A percentile compares a stretch with the other conserved stretches of the same genome.
Conservation (phyloP, 35 echinoderm and acorn worm species). For the Nesometra sesokonis region DNA sequence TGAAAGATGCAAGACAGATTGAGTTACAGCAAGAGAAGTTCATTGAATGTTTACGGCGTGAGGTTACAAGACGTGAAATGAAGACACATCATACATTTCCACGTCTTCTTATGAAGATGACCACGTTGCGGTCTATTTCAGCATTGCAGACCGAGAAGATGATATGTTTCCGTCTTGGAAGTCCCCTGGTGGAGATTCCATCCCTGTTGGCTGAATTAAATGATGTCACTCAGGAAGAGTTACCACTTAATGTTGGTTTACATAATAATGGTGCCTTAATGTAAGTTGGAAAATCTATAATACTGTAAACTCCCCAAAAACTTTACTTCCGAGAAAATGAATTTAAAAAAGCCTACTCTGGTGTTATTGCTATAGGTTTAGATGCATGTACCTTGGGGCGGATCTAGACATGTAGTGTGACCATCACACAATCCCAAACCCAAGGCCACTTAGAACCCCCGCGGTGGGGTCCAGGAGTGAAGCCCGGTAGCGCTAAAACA, state of each 20-base stretch:
- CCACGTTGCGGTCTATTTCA: neutral
- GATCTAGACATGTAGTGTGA: too few relatives aligned
- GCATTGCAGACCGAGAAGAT: conserved; percentile 7
- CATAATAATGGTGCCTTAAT: neutral
- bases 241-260: neutral
- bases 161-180: neutral
- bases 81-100: neutral
- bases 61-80: neutral
- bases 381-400: too few relatives aligned
- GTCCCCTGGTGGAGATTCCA: neutral
- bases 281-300: neutral
- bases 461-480: too few relatives aligned
- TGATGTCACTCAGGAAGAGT: conserved; percentile 1
- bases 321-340: too few relatives aligned
- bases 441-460: too few relatives aligned
- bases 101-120: conserved; percentile 9
- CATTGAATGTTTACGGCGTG: conserved; percentile 9
- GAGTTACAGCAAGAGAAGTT: conserved; percentile 2
- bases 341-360: too few relatives aligned
- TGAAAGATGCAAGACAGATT: conserved; percentile 1
- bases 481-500: too few relatives aligned
- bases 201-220: neutral
- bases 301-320: too few relatives aligned
- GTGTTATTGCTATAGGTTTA: too few relatives aligned
- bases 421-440: too few relatives aligned